These are phyloP conservation scores for Phalacrocorax aristotelis DNA, from an alignment of 2,113 vertebrate genomes.

Conservation along the genomic window DNA sequence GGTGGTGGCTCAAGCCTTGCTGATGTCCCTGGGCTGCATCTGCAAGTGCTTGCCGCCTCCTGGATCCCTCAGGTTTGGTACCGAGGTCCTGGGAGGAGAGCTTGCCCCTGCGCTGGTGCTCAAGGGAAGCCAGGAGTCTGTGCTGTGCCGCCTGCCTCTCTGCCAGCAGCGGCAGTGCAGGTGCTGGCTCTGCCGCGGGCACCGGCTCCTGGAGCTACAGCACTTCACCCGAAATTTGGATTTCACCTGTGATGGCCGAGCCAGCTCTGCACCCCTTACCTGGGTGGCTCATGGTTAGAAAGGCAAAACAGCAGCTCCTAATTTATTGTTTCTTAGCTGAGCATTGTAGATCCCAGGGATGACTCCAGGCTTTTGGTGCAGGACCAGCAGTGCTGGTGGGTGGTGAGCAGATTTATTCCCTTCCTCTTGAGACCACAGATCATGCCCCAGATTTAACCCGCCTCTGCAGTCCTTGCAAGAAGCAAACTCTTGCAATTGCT, in stretches of 20 bases:
- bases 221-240: fast-evolving
- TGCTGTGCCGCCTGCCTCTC: neutral
- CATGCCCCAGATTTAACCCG: neutral
- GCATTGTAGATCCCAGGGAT: neutral
- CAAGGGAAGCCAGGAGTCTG: neutral
- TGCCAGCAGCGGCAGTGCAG: neutral
- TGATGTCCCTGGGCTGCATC: neutral
- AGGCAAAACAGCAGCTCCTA: neutral
- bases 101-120: neutral
- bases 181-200: neutral
- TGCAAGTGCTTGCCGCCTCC: neutral
- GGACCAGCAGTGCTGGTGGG: neutral
- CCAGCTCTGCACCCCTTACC: neutral
- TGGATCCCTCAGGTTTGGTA: neutral
- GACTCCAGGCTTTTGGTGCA: fast-evolving
- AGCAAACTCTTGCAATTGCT: too few relatives aligned
- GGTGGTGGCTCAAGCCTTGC: neutral
- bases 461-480: neutral
- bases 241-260: fast-evolving
- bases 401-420: neutral
- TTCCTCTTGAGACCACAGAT: neutral
- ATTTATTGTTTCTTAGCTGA: neutral
- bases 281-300: fast-evolving
- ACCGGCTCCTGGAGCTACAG: neutral
- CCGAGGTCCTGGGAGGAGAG: neutral